A percentile compares a stretch with the other conserved stretches of the same genome.
phyloP scores from a whole-genome alignment of 2,113 vertebrate species.

The Perccottus glenii region DNA sequence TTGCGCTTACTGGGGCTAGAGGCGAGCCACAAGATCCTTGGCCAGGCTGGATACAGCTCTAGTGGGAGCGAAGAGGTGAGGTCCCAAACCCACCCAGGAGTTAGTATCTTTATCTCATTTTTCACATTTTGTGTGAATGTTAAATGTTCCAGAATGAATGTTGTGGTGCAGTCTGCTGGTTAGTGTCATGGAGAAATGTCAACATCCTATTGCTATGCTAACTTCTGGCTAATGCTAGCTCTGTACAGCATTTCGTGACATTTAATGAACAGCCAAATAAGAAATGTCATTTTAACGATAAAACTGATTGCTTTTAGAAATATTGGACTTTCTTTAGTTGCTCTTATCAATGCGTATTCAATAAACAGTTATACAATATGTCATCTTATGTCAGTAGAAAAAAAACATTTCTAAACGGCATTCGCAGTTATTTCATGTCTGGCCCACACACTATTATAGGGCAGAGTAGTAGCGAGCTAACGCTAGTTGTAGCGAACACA shows the following conservation, averaged over 20 bases:
- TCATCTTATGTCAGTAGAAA: conserved; percentile 5
- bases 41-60: conserved; percentile 85
- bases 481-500: conserved; percentile 65
- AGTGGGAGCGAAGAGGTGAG: conserved; percentile 85
- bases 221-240: conserved; percentile 44
- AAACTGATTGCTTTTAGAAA: background rate
- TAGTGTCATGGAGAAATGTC: conserved; percentile 72
- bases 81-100: conserved; percentile 70
- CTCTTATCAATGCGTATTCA: background rate
- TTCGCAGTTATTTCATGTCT: conserved; percentile 45
- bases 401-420: conserved; percentile 57
- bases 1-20: conserved; percentile 86
- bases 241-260: conserved; percentile 53
- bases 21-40: conserved; percentile 84
- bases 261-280: conserved; percentile 54
- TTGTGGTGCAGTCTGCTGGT: conserved; percentile 45
- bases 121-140: conserved; percentile 54
- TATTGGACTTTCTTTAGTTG: background rate
- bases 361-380: background rate
- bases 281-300: conserved; percentile 20
- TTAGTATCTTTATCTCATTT: conserved; percentile 73
- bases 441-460: conserved; percentile 55
- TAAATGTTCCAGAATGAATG: conserved; percentile 49
- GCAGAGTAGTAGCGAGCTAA: conserved; percentile 57
- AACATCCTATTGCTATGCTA: conserved; percentile 69